Percentiles rank a stretch among this genome's conserved stretches.
Evolutionary conservation across 1,140 invertebrate genomes (phyloP).

Genomic region (Adoxophyes honmai): DNA sequence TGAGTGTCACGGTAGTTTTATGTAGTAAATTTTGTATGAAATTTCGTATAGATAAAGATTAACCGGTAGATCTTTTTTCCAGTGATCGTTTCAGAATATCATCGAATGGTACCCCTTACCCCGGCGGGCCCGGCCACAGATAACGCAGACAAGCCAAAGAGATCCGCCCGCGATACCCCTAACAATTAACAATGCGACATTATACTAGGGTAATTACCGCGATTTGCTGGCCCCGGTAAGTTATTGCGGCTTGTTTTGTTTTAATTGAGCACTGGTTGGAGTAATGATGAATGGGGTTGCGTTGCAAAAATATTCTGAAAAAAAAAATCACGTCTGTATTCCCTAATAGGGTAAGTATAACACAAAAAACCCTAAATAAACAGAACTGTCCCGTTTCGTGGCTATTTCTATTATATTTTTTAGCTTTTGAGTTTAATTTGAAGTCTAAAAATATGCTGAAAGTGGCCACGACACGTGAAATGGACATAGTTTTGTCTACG

Average conservation of each 20-base stretch:
- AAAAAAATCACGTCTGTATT: too few species aligned
- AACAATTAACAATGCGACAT: slow-evolving; percentile 76
- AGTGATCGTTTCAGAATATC: neutral
- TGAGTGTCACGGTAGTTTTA: too few species aligned
- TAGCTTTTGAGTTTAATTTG: too few species aligned
- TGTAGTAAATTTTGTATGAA: too few species aligned
- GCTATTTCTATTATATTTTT: too few species aligned
- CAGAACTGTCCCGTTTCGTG: too few species aligned
- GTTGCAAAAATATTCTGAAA: too few species aligned
- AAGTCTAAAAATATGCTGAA: too few species aligned
- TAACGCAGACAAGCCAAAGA: slow-evolving; percentile 64
- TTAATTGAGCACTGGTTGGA: slow-evolving; percentile 40
- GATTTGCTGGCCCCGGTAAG: slow-evolving; percentile 48
- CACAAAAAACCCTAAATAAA: too few species aligned
- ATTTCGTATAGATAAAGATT: neutral
- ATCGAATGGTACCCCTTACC: slow-evolving; percentile 34
- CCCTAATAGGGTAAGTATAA: too few species aligned
- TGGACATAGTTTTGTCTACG: too few species aligned
- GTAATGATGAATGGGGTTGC: neutral
- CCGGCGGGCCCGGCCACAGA: slow-evolving; percentile 36
- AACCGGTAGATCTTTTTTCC: neutral
- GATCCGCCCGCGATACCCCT: slow-evolving; percentile 67
- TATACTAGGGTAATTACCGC: slow-evolving; percentile 71
- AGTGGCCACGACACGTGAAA: too few species aligned
- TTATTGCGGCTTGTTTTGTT: slow-evolving; percentile 46